A percentile compares a stretch with the other conserved stretches of the same genome.
phyloP scores from a whole-genome alignment of 2,888 invertebrate species.

The Odontocerum albicorne region DNA sequence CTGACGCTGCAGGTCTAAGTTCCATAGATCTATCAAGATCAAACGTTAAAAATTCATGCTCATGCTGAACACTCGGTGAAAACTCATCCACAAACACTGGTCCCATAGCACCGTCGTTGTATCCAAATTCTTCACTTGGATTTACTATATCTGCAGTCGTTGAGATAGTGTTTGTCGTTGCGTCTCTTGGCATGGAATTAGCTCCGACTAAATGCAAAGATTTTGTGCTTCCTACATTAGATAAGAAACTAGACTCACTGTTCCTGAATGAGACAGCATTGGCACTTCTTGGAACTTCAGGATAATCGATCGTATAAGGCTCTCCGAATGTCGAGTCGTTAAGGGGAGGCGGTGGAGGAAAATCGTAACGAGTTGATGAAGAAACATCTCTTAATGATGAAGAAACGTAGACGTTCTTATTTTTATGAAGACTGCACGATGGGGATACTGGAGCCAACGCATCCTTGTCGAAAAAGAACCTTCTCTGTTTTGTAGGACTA shows the following conservation, averaged over 20 bases:
- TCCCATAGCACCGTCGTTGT: constrained; percentile 21
- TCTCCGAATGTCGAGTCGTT: constrained; percentile 60
- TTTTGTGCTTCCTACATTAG: constrained; percentile 29
- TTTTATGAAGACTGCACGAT: constrained; percentile 60
- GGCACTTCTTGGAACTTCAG: constrained; percentile 57
- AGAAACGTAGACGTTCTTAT: constrained; percentile 52
- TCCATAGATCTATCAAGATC: constrained; percentile 62
- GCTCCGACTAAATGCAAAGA: constrained; percentile 29
- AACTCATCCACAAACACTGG: constrained; percentile 48
- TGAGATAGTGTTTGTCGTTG: constrained; percentile 69
- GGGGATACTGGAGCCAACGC: constrained; percentile 41
- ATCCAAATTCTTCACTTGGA: constrained; percentile 45
- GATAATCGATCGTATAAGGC: constrained; percentile 32
- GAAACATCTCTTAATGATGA: constrained; percentile 62
- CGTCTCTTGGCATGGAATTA: constrained; percentile 56
- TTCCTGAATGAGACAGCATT: constrained; percentile 47
- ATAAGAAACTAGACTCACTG: constrained; percentile 18
- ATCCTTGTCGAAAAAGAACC: constrained; percentile 68
- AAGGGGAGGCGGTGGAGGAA: constrained; percentile 64
- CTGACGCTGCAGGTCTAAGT: constrained; percentile 42
- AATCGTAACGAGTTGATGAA: constrained; percentile 61
- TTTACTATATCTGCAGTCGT: constrained; percentile 64
- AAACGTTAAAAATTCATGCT: constrained; percentile 72
- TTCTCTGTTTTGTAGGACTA: constrained; percentile 57
- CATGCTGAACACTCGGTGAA: constrained; percentile 58